These are phyloP conservation scores for Mnemiopsis leidyi DNA, from an alignment of 37 sponge, comb jelly and placozoan species.

Conservation along the genomic window DNA sequence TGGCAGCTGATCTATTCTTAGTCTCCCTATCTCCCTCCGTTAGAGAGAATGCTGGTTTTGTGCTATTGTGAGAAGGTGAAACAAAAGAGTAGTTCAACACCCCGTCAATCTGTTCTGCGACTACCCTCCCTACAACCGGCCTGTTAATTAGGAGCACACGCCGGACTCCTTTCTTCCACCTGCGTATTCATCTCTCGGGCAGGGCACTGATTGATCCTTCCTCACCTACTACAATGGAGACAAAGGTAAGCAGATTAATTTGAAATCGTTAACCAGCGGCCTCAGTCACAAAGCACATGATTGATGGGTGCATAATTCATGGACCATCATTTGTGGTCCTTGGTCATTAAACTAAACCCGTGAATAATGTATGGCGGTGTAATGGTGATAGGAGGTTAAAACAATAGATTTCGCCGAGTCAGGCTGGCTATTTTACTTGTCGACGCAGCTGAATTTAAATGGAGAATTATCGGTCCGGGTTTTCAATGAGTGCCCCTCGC, in stretches of 20 bases:
- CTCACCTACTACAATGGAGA: not conserved
- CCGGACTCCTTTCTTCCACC: not conserved
- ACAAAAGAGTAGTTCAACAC: not conserved
- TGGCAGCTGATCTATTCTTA: not conserved
- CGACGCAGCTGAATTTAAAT: conserved; percentile 25
- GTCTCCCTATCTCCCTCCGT: not conserved
- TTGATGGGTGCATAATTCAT: conserved; percentile 34
- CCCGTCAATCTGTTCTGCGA: not conserved
- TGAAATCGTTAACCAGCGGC: conserved; percentile 56
- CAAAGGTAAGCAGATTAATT: conserved; percentile 53
- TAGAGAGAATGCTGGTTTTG: not conserved
- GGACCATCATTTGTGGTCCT: not conserved
- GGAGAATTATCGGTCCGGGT: not conserved
- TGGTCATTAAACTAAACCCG: conserved; percentile 58
- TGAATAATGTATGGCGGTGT: conserved; percentile 31
- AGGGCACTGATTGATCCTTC: not conserved
- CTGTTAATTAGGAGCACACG: not conserved
- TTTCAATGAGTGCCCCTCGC: not conserved
- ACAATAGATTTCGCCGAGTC: not conserved
- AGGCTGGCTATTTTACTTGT: not conserved
- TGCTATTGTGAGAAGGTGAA: not conserved
- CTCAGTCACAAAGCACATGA: conserved; percentile 17
- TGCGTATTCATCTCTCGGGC: not conserved
- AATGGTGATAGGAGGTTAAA: conserved; percentile 1
- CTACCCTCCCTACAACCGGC: not conserved